Evolutionary conservation across 2,888 invertebrate species (phyloP).

Genomic region (Troilus luridus): DNA sequence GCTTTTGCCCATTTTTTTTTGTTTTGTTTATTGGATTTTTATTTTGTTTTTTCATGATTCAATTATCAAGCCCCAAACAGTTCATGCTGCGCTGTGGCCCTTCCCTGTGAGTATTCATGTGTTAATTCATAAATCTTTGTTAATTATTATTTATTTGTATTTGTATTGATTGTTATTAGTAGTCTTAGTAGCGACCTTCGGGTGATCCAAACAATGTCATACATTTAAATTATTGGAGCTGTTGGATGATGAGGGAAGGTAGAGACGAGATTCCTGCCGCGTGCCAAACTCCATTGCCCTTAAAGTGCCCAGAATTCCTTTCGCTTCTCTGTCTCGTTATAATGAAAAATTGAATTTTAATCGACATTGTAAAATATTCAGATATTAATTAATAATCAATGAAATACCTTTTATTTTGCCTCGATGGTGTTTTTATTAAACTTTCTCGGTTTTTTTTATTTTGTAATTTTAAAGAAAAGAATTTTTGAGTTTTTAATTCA

Average conservation of each 20-base stretch:
- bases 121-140: not conserved
- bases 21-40: not conserved
- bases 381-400: not conserved
- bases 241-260: not conserved
- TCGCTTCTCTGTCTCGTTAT: not conserved
- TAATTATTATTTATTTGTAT: not conserved
- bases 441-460: not conserved
- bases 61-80: not conserved
- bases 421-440: not conserved
- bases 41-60: conserved; percentile 2
- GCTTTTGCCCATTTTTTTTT: not conserved
- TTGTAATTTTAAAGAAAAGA: not conserved
- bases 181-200: not conserved
- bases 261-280: not conserved
- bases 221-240: not conserved
- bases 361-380: not conserved
- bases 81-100: conserved; percentile 1
- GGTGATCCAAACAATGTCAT: not conserved
- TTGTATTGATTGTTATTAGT: not conserved
- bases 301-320: conserved; percentile 3
- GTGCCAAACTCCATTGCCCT: conserved; percentile 38
- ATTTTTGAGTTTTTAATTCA: not conserved
- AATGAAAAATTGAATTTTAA: not conserved
- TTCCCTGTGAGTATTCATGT: not conserved
- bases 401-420: not conserved